A percentile compares a stretch with the other conserved stretches of the same genome.
Evolutionary conservation across 2,797 vertebrate species (phyloP).

Genomic region (Podarcis lilfordi): DNA sequence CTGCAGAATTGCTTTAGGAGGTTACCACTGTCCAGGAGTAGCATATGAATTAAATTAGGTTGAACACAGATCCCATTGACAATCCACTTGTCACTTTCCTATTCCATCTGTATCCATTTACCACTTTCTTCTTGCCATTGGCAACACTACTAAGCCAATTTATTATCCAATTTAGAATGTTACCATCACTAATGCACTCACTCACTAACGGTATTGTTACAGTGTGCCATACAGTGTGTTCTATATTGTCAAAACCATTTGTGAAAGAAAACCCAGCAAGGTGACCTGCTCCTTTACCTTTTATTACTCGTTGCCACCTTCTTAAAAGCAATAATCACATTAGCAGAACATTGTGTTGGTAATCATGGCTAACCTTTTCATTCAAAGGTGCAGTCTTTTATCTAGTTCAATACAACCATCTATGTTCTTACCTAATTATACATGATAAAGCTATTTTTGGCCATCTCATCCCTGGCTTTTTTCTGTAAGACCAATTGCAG

Average conservation of each 20-base stretch:
- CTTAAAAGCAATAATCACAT: constrained; percentile 34
- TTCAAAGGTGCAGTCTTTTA: fast-evolving
- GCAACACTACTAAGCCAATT: constrained; percentile 54
- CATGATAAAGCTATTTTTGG: too few species aligned
- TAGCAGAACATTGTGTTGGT: constrained; percentile 34
- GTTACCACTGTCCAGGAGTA: neutral
- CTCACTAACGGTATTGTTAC: constrained; percentile 54
- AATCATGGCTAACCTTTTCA: neutral
- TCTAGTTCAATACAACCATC: neutral
- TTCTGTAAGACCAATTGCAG: too few species aligned
- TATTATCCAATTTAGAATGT: constrained; percentile 68
- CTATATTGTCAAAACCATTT: constrained; percentile 48
- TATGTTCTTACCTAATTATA: too few species aligned
- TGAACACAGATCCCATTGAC: constrained; percentile 40
- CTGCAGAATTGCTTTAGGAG: constrained; percentile 37
- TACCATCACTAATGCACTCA: constrained; percentile 49
- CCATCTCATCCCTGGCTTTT: too few species aligned
- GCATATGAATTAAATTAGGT: constrained; percentile 26
- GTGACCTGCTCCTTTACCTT: constrained; percentile 12
- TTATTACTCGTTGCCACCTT: constrained; percentile 39
- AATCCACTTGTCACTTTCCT: constrained; percentile 47
- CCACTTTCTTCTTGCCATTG: constrained; percentile 53
- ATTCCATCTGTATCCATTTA: constrained; percentile 55
- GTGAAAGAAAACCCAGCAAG: constrained; percentile 33
- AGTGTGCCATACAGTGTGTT: constrained; percentile 48